Conservation (phyloP, 2,888 invertebrate species). For the Orthonychiurus folsomi region DNA sequence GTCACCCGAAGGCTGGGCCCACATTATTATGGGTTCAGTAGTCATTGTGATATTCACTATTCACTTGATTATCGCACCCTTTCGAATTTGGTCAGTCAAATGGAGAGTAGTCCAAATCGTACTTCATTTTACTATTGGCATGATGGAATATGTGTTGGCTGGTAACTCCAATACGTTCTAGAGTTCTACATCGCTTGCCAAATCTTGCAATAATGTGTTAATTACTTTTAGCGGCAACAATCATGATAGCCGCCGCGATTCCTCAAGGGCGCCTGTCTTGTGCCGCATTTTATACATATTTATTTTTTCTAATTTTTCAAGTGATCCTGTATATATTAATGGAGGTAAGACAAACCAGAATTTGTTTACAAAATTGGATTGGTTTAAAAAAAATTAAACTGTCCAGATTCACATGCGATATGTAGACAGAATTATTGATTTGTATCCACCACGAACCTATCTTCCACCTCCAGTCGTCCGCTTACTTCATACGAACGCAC, state of each 20-base stretch:
- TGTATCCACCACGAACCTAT: not conserved
- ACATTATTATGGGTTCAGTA: slow-evolving; percentile 13
- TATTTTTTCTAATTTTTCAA: not conserved
- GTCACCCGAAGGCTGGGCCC: slow-evolving; percentile 11
- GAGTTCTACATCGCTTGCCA: not conserved
- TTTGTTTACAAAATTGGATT: not conserved
- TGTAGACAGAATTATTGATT: not conserved
- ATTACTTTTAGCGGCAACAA: slow-evolving; percentile 5
- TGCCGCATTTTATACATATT: not conserved
- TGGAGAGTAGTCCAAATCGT: slow-evolving; percentile 19
- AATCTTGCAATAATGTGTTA: too few species aligned
- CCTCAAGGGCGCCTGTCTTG: not conserved
- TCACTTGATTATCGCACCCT: slow-evolving; percentile 15
- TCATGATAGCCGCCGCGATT: too few species aligned
- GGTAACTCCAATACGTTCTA: slow-evolving; percentile 2
- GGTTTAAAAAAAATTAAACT: too few species aligned
- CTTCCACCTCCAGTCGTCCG: not conserved
- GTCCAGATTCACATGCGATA: not conserved
- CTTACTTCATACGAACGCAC: not conserved
- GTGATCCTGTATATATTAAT: not conserved
- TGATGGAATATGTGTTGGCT: slow-evolving; percentile 22
- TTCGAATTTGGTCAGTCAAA: slow-evolving; percentile 7
- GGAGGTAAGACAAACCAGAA: too few species aligned
- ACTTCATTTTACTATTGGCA: slow-evolving; percentile 23
- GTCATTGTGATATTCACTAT: slow-evolving; percentile 12